A percentile compares a stretch with the other conserved stretches of the same genome.
Conservation (phyloP, 1,140 invertebrate species). For the Rhyacophila brunnea region DNA sequence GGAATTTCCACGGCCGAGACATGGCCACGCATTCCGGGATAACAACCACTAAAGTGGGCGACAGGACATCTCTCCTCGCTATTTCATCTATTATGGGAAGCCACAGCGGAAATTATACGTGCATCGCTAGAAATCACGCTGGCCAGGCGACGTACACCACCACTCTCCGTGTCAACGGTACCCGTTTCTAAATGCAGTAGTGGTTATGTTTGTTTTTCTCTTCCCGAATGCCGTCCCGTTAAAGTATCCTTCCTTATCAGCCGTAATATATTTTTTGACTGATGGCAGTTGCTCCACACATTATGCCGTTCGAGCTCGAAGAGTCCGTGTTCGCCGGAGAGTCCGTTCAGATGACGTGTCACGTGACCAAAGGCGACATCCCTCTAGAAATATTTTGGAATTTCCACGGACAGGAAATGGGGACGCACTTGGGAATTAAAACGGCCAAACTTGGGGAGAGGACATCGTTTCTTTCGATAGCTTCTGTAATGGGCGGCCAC, state of each 20-base stretch:
- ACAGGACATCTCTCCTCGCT: conserved; percentile 65
- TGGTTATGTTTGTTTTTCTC: conserved; percentile 2
- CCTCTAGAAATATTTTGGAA: conserved; percentile 62
- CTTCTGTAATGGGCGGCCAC: conserved; percentile 69
- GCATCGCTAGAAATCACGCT: conserved; percentile 66
- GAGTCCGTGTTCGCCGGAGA: conserved; percentile 70
- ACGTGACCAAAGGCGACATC: conserved; percentile 68
- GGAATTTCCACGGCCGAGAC: conserved; percentile 68
- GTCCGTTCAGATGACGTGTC: conserved; percentile 65
- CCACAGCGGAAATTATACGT: conserved; percentile 65
- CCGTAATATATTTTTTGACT: conserved; percentile 8
- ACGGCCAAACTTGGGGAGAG: conserved; percentile 73
- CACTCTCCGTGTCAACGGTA: conserved; percentile 71
- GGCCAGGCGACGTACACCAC: conserved; percentile 66
- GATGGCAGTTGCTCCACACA: conserved; percentile 59
- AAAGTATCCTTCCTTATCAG: conserved; percentile 7
- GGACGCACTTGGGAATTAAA: conserved; percentile 65
- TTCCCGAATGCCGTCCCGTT: conserved; percentile 1
- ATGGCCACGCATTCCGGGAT: conserved; percentile 46
- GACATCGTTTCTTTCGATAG: conserved; percentile 73
- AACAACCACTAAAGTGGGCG: conserved; percentile 59
- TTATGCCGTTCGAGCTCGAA: conserved; percentile 66
- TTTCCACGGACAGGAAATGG: conserved; percentile 61
- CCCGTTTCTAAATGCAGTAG: conserved; percentile 21
- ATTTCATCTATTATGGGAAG: conserved; percentile 51